phyloP scores from a whole-genome alignment of 2,888 invertebrate species.

The Parelbella ahira region DNA sequence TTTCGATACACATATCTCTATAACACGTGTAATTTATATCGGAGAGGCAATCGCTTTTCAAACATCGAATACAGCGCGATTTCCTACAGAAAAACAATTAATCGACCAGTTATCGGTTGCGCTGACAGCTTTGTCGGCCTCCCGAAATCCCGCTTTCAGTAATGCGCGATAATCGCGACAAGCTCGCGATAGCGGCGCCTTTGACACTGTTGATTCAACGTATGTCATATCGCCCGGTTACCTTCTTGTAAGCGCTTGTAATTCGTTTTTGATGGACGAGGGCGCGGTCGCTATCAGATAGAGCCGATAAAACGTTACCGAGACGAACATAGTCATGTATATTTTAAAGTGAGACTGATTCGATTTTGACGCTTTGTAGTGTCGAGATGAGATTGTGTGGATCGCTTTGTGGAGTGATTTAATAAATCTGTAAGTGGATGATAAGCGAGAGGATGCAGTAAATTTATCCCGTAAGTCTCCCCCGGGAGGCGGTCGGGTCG shows the following conservation, averaged over 20 bases:
- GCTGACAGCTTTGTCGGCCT: conserved; percentile 66
- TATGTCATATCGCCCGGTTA: conserved; percentile 54
- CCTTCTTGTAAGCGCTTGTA: conserved; percentile 65
- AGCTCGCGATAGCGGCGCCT: conserved; percentile 66
- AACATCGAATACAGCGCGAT: conserved; percentile 51
- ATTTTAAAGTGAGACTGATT: conserved; percentile 32
- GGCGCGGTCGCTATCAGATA: conserved; percentile 59
- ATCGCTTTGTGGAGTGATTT: conserved; percentile 31
- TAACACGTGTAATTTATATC: conserved; percentile 59
- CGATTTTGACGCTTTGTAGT: conserved; percentile 31
- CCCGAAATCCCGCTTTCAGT: conserved; percentile 73
- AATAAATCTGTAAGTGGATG: conserved; percentile 31
- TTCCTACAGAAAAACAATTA: conserved; percentile 70
- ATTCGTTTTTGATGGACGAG: conserved; percentile 71
- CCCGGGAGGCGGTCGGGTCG: conserved; percentile 31
- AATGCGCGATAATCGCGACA: conserved; percentile 61
- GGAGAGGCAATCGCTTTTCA: conserved; percentile 55
- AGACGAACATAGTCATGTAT: conserved; percentile 34
- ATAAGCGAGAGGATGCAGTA: conserved; percentile 16
- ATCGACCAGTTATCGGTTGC: conserved; percentile 62
- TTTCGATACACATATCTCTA: conserved; percentile 33
- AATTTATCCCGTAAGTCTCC: conserved; percentile 31
- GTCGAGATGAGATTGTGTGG: conserved; percentile 28
- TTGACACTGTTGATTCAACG: conserved; percentile 66
- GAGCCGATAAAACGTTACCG: conserved; percentile 40